Conservation (phyloP, 1,140 invertebrate species). For the Popillia japonica region DNA sequence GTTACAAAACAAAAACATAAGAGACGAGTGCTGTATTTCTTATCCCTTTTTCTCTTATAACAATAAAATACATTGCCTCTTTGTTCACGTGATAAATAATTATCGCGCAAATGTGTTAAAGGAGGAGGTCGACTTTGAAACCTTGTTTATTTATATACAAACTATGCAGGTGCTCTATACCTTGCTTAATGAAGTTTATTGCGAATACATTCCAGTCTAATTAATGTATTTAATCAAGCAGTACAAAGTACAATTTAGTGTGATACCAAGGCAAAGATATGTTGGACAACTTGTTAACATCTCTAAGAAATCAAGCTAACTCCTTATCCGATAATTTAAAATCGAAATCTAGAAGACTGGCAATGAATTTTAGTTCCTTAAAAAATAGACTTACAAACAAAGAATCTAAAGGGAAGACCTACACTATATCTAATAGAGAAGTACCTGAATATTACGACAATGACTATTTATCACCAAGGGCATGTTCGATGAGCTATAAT, state of each 20-base stretch:
- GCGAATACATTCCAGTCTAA: background rate
- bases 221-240: background rate
- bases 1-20: constrained; percentile 20
- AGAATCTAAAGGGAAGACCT: constrained; percentile 53
- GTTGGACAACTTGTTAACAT: constrained; percentile 64
- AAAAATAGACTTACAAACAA: constrained; percentile 56
- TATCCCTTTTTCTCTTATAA: background rate
- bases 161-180: background rate
- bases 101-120: background rate
- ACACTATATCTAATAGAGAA: constrained; percentile 51
- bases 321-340: constrained; percentile 60
- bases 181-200: background rate
- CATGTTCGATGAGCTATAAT: constrained; percentile 57
- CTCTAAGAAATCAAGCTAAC: constrained; percentile 62
- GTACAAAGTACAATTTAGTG: constrained; percentile 1
- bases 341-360: constrained; percentile 57
- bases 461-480: constrained; percentile 58
- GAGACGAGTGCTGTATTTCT: background rate
- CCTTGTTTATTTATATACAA: constrained; percentile 12
- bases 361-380: constrained; percentile 56
- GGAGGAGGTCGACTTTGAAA: constrained; percentile 6
- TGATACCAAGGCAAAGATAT: constrained; percentile 56
- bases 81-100: constrained; percentile 10
- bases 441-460: constrained; percentile 51
- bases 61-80: background rate